Conservation (phyloP, 2,888 invertebrate genomes). For the Caenorhabditis uteleia region DNA sequence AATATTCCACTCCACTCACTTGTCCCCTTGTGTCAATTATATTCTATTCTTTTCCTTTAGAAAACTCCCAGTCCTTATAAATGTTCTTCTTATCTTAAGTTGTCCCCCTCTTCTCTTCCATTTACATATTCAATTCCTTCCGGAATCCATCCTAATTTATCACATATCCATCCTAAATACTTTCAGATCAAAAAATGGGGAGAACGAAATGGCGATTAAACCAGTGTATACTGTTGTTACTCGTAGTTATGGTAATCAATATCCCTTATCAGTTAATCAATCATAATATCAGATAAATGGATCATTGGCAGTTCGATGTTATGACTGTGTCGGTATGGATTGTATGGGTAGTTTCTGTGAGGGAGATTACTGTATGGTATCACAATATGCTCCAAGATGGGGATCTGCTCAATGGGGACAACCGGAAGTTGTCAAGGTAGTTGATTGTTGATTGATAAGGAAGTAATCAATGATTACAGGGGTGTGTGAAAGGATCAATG, state of each 20-base stretch:
- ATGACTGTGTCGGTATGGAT: slow-evolving; percentile 63
- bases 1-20: no score
- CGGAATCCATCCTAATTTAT: slow-evolving; percentile 3
- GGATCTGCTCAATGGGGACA: slow-evolving; percentile 59
- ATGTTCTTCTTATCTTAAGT: no score
- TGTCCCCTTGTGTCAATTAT: no score
- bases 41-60: no score
- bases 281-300: slow-evolving; percentile 6
- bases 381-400: slow-evolving; percentile 63
- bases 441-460: background rate
- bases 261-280: background rate
- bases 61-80: no score
- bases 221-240: slow-evolving; percentile 20
- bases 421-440: slow-evolving; percentile 60
- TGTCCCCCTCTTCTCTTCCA: background rate
- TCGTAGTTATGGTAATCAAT: slow-evolving; percentile 13
- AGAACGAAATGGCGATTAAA: slow-evolving; percentile 38
- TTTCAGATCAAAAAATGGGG: slow-evolving; percentile 4
- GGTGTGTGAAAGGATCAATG: slow-evolving; percentile 64
- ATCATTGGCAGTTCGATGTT: slow-evolving; percentile 54
- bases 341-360: slow-evolving; percentile 60
- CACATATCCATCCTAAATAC: background rate
- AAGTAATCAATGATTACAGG: slow-evolving; percentile 33
- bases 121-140: background rate
- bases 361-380: slow-evolving; percentile 47